Base-by-base conservation (phyloP, 64 coral and sea anemone species). In the Pachyseris speciosa region DNA sequence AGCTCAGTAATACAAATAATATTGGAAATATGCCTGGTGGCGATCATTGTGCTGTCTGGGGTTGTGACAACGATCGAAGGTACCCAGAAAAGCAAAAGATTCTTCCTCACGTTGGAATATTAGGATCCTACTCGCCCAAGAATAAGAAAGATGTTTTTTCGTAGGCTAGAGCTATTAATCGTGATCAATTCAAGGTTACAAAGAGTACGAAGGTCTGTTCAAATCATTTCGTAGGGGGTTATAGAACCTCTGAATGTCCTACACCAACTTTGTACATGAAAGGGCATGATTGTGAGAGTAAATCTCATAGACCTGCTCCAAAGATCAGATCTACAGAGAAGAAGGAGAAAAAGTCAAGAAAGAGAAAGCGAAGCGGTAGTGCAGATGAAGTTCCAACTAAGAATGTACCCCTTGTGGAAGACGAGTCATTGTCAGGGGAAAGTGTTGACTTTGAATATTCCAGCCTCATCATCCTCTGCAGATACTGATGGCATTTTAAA, bases 211-310 rank as follows among this genome's bases (percentile, higher is more conserved):
- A n/a, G n/a, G n/a, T 65, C 61, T 33, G 65, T 69, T 69, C 30
- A 16, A 69, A 69, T 16, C 65, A 69, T 69, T 69, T 69, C 36
- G 65, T 37, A 3, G 29, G 36, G 36, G 31, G 65, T 69, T 69
- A 69, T 28, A 69, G 65, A 69, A 69, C 65, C 29, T 32, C 32
- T 65, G n/a, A 65, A 65, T 65, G 61, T 29, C 61, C 61, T 65
- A 65, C 61, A 29, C 61, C 61, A 65, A 65, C 61, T 8, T 26
- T 65, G 61, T 65, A 65, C 61, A 65, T 65, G 17, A 65, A 26
- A 65, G 61, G 61, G 61, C 27, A 65, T 24, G 61, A 65, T 26
- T 65, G 20, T 26, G 61, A 26, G 1, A 65, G 61, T 26, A 65
- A 65, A 29, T 4, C 61, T 65, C 19, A 65, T 27, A 65, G 61